Evolutionary conservation across 2,888 invertebrate genomes (phyloP), one percentile per base, ranked within the genome.

Genomic region (Meloe dianella): DNA sequence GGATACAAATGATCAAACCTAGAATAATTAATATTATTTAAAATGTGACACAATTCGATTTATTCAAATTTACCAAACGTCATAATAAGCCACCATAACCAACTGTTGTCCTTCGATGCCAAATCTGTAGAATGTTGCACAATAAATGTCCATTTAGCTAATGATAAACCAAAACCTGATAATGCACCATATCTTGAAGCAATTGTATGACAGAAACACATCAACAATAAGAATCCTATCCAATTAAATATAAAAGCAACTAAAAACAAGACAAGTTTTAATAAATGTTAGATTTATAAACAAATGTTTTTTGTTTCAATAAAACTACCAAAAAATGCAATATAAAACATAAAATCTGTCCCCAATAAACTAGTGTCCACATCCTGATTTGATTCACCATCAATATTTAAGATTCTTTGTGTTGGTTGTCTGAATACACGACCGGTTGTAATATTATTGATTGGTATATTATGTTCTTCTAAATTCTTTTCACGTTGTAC

Each of bases 241-340:
- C 96, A 97, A 86, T 97, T 97, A 86, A 97, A 96, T 60, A 96
- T 89, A 86, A 97, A 96, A 76, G 96, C 94, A 83, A 96, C 96
- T 94, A 22, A 12, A 51, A 47, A 20, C 20, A 2, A 10, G 17
- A 51, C 7, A 57, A 38, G 29, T 41, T 29, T 41, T 29, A 57
- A 54, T 17, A 22, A 57, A 3, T 85, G n/a, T n/a, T n/a, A n/a
- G n/a, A n/a, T n/a, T n/a, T n/a, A n/a, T n/a, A n/a, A n/a, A n/a
- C n/a, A n/a, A n/a, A n/a, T n/a, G n/a, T n/a, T n/a, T n/a, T n/a
- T n/a, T n/a, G n/a, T n/a, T n/a, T n/a, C n/a, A n/a, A n/a, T n/a
- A n/a, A n/a, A n/a, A n/a, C n/a, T n/a, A 94, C 93, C 91, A 79
- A 96, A 90, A 85, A 96, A 96, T 51, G 96, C 94, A 70, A 94